These are phyloP conservation scores for Delia radicum DNA, from an alignment of 1,140 invertebrate species.

Conservation along the genomic window DNA sequence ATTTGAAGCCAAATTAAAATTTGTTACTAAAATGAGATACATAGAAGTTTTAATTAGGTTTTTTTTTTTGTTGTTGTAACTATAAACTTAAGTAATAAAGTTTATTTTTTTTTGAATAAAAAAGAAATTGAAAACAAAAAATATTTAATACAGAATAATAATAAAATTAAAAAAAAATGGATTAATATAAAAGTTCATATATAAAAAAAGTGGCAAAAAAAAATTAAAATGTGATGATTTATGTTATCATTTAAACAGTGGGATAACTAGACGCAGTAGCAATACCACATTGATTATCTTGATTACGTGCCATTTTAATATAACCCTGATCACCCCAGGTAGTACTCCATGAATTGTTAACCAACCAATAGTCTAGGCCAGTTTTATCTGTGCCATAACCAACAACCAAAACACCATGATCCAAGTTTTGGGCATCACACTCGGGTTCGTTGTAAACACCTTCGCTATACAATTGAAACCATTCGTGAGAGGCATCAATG, in stretches of 20 bases:
- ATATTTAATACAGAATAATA: too few species aligned
- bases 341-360: slow-evolving; percentile 65
- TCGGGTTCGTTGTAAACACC: slow-evolving; percentile 65
- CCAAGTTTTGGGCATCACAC: slow-evolving; percentile 60
- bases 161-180: too few species aligned
- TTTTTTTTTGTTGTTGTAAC: too few species aligned
- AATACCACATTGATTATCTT: slow-evolving; percentile 36
- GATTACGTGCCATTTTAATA: slow-evolving; percentile 63
- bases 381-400: slow-evolving; percentile 74
- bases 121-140: too few species aligned
- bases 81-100: too few species aligned
- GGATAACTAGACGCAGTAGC: background rate
- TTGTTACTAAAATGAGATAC: too few species aligned
- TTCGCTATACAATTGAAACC: slow-evolving; percentile 71
- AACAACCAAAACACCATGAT: slow-evolving; percentile 64
- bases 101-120: too few species aligned
- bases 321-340: slow-evolving; percentile 65
- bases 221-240: too few species aligned
- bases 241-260: slow-evolving; percentile 7
- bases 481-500: slow-evolving; percentile 63
- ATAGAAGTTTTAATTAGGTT: too few species aligned
- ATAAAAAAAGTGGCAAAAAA: too few species aligned
- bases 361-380: slow-evolving; percentile 64
- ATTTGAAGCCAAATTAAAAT: too few species aligned
- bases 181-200: too few species aligned